phyloP scores from a whole-genome alignment of 1,140 invertebrate species.

The Dufourea novaeangliae region DNA sequence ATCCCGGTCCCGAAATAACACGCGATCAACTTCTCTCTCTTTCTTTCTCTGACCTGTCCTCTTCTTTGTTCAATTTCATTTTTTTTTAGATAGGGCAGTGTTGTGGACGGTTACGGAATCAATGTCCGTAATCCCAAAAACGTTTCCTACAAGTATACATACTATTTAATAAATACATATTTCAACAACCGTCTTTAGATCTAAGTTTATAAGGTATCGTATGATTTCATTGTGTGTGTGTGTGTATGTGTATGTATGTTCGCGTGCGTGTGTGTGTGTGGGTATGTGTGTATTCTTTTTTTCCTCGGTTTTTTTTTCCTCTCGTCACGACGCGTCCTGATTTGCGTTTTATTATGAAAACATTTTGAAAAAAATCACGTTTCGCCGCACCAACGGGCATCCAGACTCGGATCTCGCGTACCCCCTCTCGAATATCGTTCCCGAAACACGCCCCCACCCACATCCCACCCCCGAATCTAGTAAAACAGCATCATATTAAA shows the following conservation, averaged over 20 bases:
- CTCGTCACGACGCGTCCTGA: slow-evolving; percentile 23
- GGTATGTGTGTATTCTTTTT: too few relatives aligned
- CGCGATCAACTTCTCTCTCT: background rate
- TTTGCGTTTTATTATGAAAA: slow-evolving; percentile 58
- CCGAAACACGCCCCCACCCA: background rate
- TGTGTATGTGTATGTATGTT: too few relatives aligned
- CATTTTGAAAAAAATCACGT: slow-evolving; percentile 44
- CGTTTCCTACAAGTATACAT: slow-evolving; percentile 78
- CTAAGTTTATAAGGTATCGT: slow-evolving; percentile 75
- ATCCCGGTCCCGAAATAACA: background rate
- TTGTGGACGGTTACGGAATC: slow-evolving; percentile 79
- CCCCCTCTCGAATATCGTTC: too few relatives aligned
- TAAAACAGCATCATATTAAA: slow-evolving; percentile 83
- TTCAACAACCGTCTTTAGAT: slow-evolving; percentile 79
- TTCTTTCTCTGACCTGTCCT: background rate
- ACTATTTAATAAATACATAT: slow-evolving; percentile 79
- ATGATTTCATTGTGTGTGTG: slow-evolving; percentile 50
- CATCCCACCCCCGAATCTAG: too few relatives aligned
- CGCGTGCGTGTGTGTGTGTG: too few relatives aligned
- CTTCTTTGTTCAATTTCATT: slow-evolving; percentile 43
- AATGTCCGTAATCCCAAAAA: slow-evolving; percentile 78
- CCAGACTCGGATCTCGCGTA: too few relatives aligned
- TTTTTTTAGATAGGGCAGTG: slow-evolving; percentile 77
- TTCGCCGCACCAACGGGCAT: slow-evolving; percentile 30
- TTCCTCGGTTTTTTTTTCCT: slow-evolving; percentile 5